Evolutionary conservation across 2,888 invertebrate genomes (phyloP), one percentile per base, ranked within the genome.

Genomic region (Helleia helle): DNA sequence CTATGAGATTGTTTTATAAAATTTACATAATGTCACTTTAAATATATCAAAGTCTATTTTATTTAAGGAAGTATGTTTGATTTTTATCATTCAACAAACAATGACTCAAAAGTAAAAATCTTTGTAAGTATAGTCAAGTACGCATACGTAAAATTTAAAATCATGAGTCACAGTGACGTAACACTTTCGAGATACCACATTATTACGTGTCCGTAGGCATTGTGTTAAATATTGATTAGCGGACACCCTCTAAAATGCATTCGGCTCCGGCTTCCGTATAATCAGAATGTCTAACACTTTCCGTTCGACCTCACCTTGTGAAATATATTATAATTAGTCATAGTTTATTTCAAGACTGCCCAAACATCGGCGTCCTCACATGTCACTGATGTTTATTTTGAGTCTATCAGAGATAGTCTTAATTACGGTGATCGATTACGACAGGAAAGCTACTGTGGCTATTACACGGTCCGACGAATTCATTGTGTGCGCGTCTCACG

Each of bases 371-470:
- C 61, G 68, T 67, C 69, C 68, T 71, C 65, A 65, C 65, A 65
- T 74, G 73, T 74, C 69, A 51, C 50, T 51, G 44, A 51, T 65
- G 69, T 74, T 75, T 74, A 68, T 66, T 70, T 63, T 62, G 60
- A 55, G 55, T 52, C 49, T 53, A 49, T 46, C 49, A 29, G 52
- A 58, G 60, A 63, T 68, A 66, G 51, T 58, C 58, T 58, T 62
- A 59, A 63, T 71, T 67, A 70, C 55, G 53, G 65, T 80, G 77
- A 81, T 79, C 67, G 75, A 80, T 80, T 61, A 68, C 64, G 66
- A 64, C 64, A 65, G 57, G 55, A 43, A 50, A 40, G 59, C 70
- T 65, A 65, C 68, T 57, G 59, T 54, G 47, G 55, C 50, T 49
- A 48, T 70, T 65, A 62, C 56, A 65, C 62, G 66, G 58, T 59